Evolutionary conservation across 2,113 vertebrate genomes (phyloP).

Genomic region (Lonchura striata): DNA sequence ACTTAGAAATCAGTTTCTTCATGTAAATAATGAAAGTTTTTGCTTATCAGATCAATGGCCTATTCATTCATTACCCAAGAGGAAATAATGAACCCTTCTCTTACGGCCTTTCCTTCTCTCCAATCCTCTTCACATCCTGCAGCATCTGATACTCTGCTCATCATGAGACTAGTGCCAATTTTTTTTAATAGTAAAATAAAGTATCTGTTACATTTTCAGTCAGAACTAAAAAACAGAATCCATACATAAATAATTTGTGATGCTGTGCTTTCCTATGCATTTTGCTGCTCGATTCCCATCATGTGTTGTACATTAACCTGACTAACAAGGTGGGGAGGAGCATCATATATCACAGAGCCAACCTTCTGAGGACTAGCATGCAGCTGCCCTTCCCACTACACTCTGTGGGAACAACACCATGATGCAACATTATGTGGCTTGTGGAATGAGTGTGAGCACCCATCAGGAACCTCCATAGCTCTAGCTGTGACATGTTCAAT

Average conservation of each 20-base stretch:
- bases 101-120: neutral
- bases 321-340: neutral
- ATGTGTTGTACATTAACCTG: neutral
- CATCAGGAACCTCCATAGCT: neutral
- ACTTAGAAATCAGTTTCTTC: neutral
- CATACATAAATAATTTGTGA: neutral
- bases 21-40: neutral
- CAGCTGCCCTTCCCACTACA: neutral
- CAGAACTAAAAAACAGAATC: neutral
- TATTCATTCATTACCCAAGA: neutral
- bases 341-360: neutral
- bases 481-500: neutral
- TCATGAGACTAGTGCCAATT: rapidly evolving
- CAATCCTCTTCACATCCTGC: neutral
- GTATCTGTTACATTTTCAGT: neutral
- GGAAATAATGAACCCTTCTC: neutral
- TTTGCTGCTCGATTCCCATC: neutral
- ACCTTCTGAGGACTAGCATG: neutral
- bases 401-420: neutral
- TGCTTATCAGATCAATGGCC: neutral
- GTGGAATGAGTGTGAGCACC: neutral
- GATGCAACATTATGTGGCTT: neutral
- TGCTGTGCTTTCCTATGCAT: neutral
- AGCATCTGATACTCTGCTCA: neutral
- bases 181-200: neutral